A percentile compares a stretch with the other conserved stretches of the same genome.
These are phyloP conservation scores for Eurois occulta DNA, from an alignment of 2,888 invertebrate genomes.

Conservation along the genomic window DNA sequence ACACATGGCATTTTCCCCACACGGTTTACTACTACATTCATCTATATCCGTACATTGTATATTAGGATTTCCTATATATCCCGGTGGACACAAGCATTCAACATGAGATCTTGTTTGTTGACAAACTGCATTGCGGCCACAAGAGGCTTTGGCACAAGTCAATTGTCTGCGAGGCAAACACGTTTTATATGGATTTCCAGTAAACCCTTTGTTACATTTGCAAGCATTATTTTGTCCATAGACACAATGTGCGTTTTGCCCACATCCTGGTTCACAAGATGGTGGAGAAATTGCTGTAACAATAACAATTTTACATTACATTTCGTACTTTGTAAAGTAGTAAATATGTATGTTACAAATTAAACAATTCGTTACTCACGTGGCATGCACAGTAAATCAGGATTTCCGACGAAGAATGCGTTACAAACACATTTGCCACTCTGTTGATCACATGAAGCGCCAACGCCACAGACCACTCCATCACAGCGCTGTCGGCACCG, in stretches of 20 bases:
- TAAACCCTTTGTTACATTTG: slow-evolving; percentile 95
- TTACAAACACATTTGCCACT: slow-evolving; percentile 96
- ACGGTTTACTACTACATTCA: slow-evolving; percentile 95
- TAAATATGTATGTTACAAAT: slow-evolving; percentile 11
- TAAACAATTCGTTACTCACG: slow-evolving; percentile 90
- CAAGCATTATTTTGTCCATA: slow-evolving; percentile 95
- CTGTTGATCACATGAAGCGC: slow-evolving; percentile 95
- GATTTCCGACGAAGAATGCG: slow-evolving; percentile 96
- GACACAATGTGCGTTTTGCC: slow-evolving; percentile 96
- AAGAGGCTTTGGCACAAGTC: slow-evolving; percentile 93
- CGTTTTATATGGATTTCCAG: slow-evolving; percentile 96
- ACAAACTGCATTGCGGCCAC: slow-evolving; percentile 95
- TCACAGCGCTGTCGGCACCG: slow-evolving; percentile 97
- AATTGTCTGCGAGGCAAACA: slow-evolving; percentile 93
- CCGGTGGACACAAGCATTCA: slow-evolving; percentile 95
- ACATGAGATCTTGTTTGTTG: slow-evolving; percentile 93
- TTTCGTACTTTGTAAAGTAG: background rate
- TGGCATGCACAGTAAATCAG: slow-evolving; percentile 97
- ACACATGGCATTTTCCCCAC: slow-evolving; percentile 96
- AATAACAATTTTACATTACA: slow-evolving; percentile 54
- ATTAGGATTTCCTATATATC: slow-evolving; percentile 96
- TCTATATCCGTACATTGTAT: slow-evolving; percentile 96
- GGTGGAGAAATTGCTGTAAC: slow-evolving; percentile 94
- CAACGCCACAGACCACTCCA: slow-evolving; percentile 96
- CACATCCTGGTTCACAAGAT: slow-evolving; percentile 94